phyloP scores from a whole-genome alignment of 2,113 vertebrate genomes.

The Shinisaurus crocodilurus region DNA sequence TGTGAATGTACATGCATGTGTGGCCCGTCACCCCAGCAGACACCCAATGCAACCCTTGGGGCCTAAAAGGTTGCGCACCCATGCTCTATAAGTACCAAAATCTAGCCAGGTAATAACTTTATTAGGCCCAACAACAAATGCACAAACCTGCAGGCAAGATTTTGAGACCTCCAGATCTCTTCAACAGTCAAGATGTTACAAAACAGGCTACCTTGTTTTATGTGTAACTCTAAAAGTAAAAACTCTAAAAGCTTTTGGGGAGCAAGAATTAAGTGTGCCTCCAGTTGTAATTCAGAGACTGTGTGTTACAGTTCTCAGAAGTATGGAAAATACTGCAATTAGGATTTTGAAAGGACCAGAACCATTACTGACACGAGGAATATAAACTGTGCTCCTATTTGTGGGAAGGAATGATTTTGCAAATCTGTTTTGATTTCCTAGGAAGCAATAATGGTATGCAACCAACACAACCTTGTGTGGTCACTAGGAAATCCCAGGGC shows the following conservation, averaged over 20 bases:
- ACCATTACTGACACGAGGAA: slow-evolving; percentile 10
- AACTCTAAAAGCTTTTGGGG: not conserved
- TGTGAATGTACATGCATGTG: too few relatives aligned
- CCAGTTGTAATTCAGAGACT: not conserved
- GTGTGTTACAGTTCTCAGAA: not conserved
- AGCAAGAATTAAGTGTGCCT: not conserved
- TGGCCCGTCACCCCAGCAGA: too few relatives aligned
- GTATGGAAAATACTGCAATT: slow-evolving; percentile 6
- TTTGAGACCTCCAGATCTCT: too few relatives aligned
- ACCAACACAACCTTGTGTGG: not conserved
- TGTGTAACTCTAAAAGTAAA: not conserved
- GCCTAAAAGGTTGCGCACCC: too few relatives aligned
- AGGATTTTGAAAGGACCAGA: slow-evolving; percentile 24
- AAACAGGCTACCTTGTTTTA: not conserved
- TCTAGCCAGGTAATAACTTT: too few relatives aligned
- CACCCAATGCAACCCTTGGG: too few relatives aligned
- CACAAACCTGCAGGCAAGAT: too few relatives aligned
- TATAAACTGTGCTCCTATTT: too few relatives aligned
- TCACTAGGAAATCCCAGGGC: slow-evolving; percentile 1
- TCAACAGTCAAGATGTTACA: too few relatives aligned
- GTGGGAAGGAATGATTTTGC: not conserved
- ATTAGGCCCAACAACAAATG: too few relatives aligned
- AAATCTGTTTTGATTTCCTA: not conserved
- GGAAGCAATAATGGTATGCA: slow-evolving; percentile 10
- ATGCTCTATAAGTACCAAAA: too few relatives aligned